phyloP scores from a whole-genome alignment of 2,888 invertebrate species.

The Aspidiotus rigidus region DNA sequence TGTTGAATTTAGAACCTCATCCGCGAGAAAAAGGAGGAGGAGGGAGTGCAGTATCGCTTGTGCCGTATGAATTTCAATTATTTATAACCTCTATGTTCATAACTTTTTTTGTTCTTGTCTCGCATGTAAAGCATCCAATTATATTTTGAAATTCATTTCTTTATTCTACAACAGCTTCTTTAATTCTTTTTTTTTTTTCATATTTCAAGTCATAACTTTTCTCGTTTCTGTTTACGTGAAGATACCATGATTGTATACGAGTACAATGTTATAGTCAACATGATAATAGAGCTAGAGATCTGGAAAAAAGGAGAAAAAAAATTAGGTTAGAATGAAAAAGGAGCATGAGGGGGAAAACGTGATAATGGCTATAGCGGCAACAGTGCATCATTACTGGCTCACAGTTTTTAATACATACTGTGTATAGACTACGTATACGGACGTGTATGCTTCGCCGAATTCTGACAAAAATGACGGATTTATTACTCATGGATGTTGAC shows the following conservation, averaged over 20 bases:
- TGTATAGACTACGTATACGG: conserved; percentile 8
- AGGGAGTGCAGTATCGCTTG: too few species aligned
- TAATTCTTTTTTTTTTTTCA: neutral
- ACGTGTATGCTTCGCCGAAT: conserved; percentile 24
- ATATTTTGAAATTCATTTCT: conserved; percentile 1
- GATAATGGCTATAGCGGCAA: conserved; percentile 18
- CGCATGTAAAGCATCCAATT: conserved; percentile 4
- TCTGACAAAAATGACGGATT: conserved; percentile 33
- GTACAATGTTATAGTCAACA: too few species aligned
- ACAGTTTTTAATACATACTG: conserved; percentile 6
- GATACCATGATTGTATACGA: neutral
- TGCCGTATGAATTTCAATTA: neutral
- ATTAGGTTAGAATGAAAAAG: conserved; percentile 6
- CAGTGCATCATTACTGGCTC: conserved; percentile 20
- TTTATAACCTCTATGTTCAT: neutral
- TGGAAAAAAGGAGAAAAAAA: conserved; percentile 1
- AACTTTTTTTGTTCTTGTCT: conserved; percentile 2
- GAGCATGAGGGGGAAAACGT: neutral
- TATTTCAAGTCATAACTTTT: neutral
- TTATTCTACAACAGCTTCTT: neutral
- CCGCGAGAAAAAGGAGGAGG: too few species aligned
- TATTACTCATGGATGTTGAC: conserved; percentile 33
- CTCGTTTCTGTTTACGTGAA: neutral
- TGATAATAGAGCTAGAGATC: neutral
- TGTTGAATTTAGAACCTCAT: too few species aligned